These are phyloP conservation scores for Pseudomugil gertrudae DNA, from an alignment of 2,797 vertebrate species.

Conservation along the genomic window DNA sequence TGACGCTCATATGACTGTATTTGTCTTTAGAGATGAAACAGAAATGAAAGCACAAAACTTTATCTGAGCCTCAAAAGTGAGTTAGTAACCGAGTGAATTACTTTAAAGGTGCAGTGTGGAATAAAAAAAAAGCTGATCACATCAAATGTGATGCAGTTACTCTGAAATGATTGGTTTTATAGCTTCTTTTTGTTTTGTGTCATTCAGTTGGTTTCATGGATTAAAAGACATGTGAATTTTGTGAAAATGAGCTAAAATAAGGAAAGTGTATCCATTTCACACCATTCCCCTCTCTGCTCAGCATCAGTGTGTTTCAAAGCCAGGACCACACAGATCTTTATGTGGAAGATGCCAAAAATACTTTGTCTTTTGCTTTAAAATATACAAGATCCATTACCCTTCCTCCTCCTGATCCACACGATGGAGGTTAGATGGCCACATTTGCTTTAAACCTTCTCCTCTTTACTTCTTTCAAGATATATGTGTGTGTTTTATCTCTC, in stretches of 20 bases:
- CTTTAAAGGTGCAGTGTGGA: too few relatives aligned
- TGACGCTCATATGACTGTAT: too few relatives aligned
- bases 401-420: conserved; percentile 7
- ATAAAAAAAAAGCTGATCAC: too few relatives aligned
- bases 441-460: conserved; percentile 2
- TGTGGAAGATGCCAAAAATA: conserved; percentile 9
- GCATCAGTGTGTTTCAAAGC: conserved; percentile 4
- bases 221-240: background rate
- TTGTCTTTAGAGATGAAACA: too few relatives aligned
- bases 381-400: background rate
- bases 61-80: too few relatives aligned
- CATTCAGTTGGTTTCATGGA: background rate
- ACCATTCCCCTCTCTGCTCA: background rate
- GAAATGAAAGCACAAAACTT: too few relatives aligned
- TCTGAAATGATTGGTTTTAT: background rate
- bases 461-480: conserved; percentile 19
- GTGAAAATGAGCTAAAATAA: background rate
- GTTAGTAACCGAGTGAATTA: too few relatives aligned
- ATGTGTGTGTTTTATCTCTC: conserved; percentile 4
- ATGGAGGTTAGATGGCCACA: conserved; percentile 13
- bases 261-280: background rate
- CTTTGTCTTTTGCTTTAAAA: conserved; percentile 5
- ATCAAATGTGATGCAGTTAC: too few relatives aligned
- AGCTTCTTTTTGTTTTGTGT: too few relatives aligned
- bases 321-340: conserved; percentile 12